Evolutionary conservation across 2,797 vertebrate genomes (phyloP), one percentile per base, ranked within the genome.

Genomic region (Oophaga sylvatica): DNA sequence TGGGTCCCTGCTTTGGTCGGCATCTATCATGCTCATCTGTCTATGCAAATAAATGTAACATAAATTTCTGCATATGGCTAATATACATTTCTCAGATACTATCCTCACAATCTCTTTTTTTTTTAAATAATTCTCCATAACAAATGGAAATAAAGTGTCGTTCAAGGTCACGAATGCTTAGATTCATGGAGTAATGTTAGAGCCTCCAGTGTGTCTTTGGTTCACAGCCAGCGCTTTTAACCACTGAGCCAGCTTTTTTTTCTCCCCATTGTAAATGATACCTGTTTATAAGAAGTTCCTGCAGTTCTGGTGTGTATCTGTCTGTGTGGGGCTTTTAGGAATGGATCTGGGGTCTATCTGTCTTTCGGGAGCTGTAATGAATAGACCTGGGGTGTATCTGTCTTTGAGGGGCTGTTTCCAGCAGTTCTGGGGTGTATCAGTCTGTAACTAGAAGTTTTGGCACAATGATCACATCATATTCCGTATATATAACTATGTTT

Each of bases 401-500:
- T 59, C 59, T 70, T 75, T 77, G 20, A 63, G 84, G 65, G 71
- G 62, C 71, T 78, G 71, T 71, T 86, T 68, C 45, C 84, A 78
- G 70, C 83, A 89, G 59, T 67, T 53, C 57, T 71, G 81, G 81
- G 75, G 81, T 84, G 56, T 70, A 86, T 57, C 75, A 77, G n/a
- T 65, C 22, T 78, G 45, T 87, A 59, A 85, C 48, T 19, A 60
- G 83, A 41, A 73, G 57, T 81, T 62, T 59, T 88, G 87, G 87
- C 68, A 85, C 59, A 59, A 41, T 68, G 45, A 29, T 81, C 70
- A 67, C 77, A 81, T 85, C 83, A 88, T 88, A 88, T 75, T 85
- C 84, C 53, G 80, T 83, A 81, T 85, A 79, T 86, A 86, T 86
- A 86, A 86, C 88, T 83, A 71, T 81, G 84, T 89, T 89, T 89